Conservation (phyloP, 2,797 vertebrate genomes). For the Enteromius argenteus region DNA sequence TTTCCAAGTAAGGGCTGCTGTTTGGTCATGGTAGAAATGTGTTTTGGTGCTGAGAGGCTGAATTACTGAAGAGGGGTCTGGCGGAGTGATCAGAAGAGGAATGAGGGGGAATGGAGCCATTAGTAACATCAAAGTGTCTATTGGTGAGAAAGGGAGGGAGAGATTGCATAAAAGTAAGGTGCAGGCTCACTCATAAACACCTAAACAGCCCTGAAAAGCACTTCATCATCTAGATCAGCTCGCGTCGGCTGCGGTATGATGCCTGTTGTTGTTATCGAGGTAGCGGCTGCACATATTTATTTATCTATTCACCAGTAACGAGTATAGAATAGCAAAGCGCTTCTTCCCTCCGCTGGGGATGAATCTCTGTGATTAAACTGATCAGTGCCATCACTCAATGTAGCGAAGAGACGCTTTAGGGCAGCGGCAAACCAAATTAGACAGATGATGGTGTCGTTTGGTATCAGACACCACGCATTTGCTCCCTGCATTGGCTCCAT, state of each 20-base stretch:
- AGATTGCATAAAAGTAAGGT: conserved; percentile 52
- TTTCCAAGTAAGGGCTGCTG: conserved; percentile 15
- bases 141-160: conserved; percentile 15
- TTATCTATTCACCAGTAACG: conserved; percentile 59
- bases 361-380: conserved; percentile 60
- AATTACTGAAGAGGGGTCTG: conserved; percentile 48
- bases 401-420: conserved; percentile 55
- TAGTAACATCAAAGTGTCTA: conserved; percentile 62
- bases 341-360: conserved; percentile 46
- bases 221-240: conserved; percentile 58
- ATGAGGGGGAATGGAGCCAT: conserved; percentile 54
- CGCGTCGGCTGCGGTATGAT: conserved; percentile 47
- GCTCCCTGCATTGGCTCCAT: conserved; percentile 8
- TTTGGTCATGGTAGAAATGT: conserved; percentile 49
- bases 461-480: conserved; percentile 42
- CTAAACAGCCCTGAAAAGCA: conserved; percentile 59
- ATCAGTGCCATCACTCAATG: conserved; percentile 62
- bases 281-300: conserved; percentile 51
- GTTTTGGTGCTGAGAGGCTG: conserved; percentile 52
- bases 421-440: conserved; percentile 60
- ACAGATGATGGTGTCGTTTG: conserved; percentile 49
- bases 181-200: conserved; percentile 54
- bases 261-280: conserved; percentile 55
- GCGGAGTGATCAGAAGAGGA: conserved; percentile 50
- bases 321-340: conserved; percentile 57